Percentiles rank a stretch among this genome's conserved stretches.
Conservation (phyloP, 2,797 vertebrate genomes). For the Sebastes kiyomatsui region DNA sequence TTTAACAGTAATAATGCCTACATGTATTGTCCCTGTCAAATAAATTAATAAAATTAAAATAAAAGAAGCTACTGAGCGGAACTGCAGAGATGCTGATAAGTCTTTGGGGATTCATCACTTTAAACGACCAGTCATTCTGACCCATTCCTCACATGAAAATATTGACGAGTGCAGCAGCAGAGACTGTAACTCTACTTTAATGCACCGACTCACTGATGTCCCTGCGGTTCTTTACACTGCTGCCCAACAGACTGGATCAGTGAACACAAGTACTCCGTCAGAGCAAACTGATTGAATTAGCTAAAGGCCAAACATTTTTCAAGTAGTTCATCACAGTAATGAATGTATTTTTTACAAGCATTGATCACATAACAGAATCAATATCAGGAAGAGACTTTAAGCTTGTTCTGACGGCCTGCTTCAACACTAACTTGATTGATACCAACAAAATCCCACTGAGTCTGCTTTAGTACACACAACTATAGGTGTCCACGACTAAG, state of each 20-base stretch:
- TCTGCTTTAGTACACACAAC: not conserved
- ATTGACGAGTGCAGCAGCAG: not conserved
- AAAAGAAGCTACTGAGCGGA: not conserved
- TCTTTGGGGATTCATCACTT: not conserved
- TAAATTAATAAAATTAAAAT: no score
- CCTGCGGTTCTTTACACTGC: slow-evolving; percentile 7
- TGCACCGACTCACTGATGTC: not conserved
- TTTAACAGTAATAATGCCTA: no score
- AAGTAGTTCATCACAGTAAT: slow-evolving; percentile 27
- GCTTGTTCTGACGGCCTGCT: not conserved
- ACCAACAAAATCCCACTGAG: not conserved
- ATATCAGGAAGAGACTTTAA: not conserved
- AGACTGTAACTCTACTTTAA: not conserved
- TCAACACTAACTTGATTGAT: not conserved
- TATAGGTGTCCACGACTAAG: not conserved
- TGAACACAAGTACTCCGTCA: slow-evolving; percentile 32
- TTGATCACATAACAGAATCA: not conserved
- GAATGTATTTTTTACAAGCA: slow-evolving; percentile 12
- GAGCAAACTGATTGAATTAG: slow-evolving; percentile 1
- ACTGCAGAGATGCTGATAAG: not conserved
- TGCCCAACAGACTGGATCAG: slow-evolving; percentile 16
- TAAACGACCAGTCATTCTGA: not conserved
- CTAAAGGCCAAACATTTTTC: slow-evolving; percentile 25
- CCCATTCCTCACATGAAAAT: not conserved
- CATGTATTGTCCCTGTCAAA: no score